These are phyloP conservation scores for Lycorma delicatula DNA, from an alignment of 1,140 invertebrate species.

Conservation along the genomic window DNA sequence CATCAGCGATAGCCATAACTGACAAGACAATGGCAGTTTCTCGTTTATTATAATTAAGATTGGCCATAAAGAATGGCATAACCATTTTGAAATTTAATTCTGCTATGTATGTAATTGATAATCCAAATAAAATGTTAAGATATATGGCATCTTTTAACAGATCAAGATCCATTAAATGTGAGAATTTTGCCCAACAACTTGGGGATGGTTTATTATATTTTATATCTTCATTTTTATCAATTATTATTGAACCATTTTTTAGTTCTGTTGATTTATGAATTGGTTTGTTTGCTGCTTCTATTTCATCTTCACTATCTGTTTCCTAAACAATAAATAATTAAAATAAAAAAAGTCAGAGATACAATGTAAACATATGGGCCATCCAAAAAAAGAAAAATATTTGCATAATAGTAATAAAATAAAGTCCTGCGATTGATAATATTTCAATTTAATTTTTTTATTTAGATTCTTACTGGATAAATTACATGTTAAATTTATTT, in stretches of 20 bases:
- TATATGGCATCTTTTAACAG: conserved; percentile 55
- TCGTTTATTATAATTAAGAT: conserved; percentile 46
- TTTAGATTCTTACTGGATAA: no score
- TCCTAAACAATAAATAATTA: conserved; percentile 7
- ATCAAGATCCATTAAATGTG: conserved; percentile 55
- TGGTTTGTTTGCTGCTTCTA: conserved; percentile 4
- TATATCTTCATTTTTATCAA: conserved; percentile 8
- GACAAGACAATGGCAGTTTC: conserved; percentile 30
- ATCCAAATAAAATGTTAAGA: conserved; percentile 55
- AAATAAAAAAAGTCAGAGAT: no score
- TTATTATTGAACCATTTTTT: conserved; percentile 9
- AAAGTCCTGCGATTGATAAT: no score
- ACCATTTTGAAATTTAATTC: conserved; percentile 58
- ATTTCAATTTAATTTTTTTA: no score
- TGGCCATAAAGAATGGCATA: conserved; percentile 55
- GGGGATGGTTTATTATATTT: no score
- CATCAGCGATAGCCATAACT: conserved; percentile 24
- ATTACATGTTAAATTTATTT: no score
- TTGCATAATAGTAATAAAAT: no score
- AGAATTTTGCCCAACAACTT: conserved; percentile 53
- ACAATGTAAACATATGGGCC: no score
- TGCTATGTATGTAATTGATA: conserved; percentile 54
- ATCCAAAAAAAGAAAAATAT: no score
- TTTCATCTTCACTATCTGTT: conserved; percentile 16
- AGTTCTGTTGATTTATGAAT: neutral